Percentiles rank a stretch among this genome's conserved stretches.
These are phyloP conservation scores for Onychomys torridus DNA, from an alignment of 2,797 vertebrate species.

Conservation along the genomic window DNA sequence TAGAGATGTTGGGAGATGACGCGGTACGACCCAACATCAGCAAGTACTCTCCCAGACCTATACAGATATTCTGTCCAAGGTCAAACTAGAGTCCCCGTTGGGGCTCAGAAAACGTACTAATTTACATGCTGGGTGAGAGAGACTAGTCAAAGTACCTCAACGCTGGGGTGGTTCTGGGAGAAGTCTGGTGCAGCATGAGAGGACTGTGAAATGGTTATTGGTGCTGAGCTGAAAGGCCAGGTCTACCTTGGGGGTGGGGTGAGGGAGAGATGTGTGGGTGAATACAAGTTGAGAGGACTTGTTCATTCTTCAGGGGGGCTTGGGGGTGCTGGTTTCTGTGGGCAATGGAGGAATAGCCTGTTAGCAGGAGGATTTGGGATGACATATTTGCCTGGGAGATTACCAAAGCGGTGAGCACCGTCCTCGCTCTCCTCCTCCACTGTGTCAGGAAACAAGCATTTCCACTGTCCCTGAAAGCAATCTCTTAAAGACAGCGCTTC, in stretches of 20 bases:
- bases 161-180: neutral
- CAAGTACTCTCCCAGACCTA: neutral
- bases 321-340: neutral
- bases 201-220: accelerated
- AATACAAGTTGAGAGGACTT: neutral
- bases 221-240: neutral
- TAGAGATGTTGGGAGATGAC: neutral
- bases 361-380: neutral
- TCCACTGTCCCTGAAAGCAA: too few relatives aligned
- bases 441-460: neutral
- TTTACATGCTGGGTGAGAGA: neutral
- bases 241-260: accelerated
- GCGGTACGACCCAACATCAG: neutral
- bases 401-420: neutral
- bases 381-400: neutral
- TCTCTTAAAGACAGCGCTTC: neutral
- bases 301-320: neutral
- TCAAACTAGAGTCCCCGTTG: neutral
- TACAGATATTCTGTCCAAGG: neutral
- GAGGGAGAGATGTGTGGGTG: accelerated
- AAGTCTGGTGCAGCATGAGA: neutral
- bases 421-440: accelerated
- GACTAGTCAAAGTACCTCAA: neutral
- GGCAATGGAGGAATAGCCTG: too few relatives aligned
- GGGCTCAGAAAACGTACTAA: neutral